Conservation (phyloP, 2,797 vertebrate genomes). For the Carduelis carduelis region DNA sequence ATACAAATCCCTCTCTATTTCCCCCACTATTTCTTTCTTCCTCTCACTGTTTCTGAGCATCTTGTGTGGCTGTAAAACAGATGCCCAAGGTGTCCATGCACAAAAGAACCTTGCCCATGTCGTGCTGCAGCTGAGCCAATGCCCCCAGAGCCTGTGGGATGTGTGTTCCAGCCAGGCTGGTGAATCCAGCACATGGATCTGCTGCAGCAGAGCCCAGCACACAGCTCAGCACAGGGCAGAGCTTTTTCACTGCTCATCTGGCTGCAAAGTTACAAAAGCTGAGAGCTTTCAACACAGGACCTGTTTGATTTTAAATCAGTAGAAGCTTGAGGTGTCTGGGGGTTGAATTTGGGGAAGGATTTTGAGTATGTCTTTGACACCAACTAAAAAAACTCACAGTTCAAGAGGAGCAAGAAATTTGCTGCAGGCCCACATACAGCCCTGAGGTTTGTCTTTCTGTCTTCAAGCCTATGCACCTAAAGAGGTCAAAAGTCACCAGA, state of each 20-base stretch:
- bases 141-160: not conserved
- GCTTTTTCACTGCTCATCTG: not conserved
- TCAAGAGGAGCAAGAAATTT: not conserved
- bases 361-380: not conserved
- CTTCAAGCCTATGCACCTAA: not conserved
- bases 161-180: not conserved
- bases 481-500: not conserved
- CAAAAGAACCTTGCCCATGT: rapidly evolving
- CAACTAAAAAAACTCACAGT: not conserved
- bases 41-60: not conserved
- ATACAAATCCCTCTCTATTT: not conserved
- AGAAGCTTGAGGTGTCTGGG: not conserved
- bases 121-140: not conserved
- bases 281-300: not conserved
- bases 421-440: not conserved
- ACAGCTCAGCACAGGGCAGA: not conserved
- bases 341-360: not conserved
- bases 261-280: not conserved
- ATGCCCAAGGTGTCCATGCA: not conserved
- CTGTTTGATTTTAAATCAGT: not conserved
- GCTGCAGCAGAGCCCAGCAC: not conserved
- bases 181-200: not conserved
- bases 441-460: not conserved
- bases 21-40: not conserved
- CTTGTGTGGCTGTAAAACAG: not conserved